These are phyloP conservation scores for Acanthosepion lycidas DNA, from an alignment of 2,888 invertebrate genomes.

Conservation along the genomic window DNA sequence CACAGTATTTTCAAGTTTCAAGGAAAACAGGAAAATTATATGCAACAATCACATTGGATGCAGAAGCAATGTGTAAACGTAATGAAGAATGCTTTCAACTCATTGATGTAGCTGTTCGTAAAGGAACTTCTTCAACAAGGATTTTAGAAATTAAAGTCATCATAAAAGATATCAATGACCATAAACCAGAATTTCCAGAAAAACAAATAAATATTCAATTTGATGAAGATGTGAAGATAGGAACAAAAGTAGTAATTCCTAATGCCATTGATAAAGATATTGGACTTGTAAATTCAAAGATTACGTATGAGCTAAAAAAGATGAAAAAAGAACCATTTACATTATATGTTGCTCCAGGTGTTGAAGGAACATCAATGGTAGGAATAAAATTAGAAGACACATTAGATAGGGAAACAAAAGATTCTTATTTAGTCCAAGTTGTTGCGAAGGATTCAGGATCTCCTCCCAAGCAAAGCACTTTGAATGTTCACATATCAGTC, in stretches of 20 bases:
- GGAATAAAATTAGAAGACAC: slow-evolving; percentile 36
- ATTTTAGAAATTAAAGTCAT: slow-evolving; percentile 38
- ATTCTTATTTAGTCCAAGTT: slow-evolving; percentile 18
- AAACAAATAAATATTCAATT: background rate
- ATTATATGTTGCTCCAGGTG: background rate
- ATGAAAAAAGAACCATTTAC: slow-evolving; percentile 25
- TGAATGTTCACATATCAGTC: background rate
- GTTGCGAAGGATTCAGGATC: slow-evolving; percentile 35
- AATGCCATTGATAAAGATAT: slow-evolving; percentile 40
- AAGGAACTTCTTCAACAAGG: background rate
- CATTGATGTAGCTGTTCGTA: slow-evolving; percentile 24
- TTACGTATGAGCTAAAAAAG: background rate
- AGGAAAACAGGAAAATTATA: slow-evolving; percentile 25
- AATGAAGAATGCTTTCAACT: slow-evolving; percentile 22
- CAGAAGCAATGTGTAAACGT: slow-evolving; percentile 15
- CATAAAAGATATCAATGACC: slow-evolving; percentile 39
- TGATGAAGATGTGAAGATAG: background rate
- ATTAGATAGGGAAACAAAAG: slow-evolving; percentile 42
- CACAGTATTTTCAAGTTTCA: background rate
- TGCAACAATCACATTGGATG: slow-evolving; percentile 25
- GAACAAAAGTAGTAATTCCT: background rate
- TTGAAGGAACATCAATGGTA: background rate
- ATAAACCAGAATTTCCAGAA: background rate
- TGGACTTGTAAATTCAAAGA: background rate
- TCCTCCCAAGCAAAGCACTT: background rate